These are phyloP conservation scores for Saccostrea echinata DNA, from an alignment of 1,140 invertebrate species.

Conservation along the genomic window DNA sequence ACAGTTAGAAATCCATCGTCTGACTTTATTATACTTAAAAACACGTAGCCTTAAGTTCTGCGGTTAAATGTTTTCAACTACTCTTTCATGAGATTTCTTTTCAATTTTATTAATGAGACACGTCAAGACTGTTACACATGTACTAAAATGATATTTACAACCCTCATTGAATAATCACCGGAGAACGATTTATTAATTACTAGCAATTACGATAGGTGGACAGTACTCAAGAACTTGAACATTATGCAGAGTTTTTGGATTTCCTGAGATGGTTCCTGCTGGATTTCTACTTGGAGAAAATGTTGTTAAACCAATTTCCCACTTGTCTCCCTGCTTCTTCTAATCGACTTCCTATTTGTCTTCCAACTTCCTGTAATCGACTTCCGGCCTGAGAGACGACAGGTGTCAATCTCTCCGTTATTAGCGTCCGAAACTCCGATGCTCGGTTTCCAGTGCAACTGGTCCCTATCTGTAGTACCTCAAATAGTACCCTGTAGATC, in stretches of 20 bases:
- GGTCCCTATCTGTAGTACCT: slow-evolving; percentile 1
- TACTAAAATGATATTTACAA: no score
- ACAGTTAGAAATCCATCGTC: no score
- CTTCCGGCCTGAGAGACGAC: neutral
- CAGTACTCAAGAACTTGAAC: neutral
- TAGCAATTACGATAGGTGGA: neutral
- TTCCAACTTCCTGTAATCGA: neutral
- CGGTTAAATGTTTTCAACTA: no score
- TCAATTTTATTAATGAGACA: no score
- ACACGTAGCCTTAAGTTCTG: no score
- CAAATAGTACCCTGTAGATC: slow-evolving; percentile 6
- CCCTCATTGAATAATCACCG: no score
- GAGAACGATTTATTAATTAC: neutral
- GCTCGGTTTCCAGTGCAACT: slow-evolving; percentile 1
- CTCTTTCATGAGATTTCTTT: no score
- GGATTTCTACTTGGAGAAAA: slow-evolving; percentile 13
- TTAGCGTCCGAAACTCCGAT: slow-evolving; percentile 3
- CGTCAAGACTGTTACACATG: no score
- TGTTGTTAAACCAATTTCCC: neutral
- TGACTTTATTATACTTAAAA: no score
- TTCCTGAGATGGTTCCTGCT: neutral
- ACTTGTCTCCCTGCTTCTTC: neutral
- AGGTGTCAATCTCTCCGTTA: neutral
- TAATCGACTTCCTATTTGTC: neutral
- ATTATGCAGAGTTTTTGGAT: slow-evolving; percentile 11